A percentile compares a stretch with the other conserved stretches of the same genome.
These are phyloP conservation scores for Alectoris magna DNA, from an alignment of 2,797 vertebrate species.

Conservation along the genomic window DNA sequence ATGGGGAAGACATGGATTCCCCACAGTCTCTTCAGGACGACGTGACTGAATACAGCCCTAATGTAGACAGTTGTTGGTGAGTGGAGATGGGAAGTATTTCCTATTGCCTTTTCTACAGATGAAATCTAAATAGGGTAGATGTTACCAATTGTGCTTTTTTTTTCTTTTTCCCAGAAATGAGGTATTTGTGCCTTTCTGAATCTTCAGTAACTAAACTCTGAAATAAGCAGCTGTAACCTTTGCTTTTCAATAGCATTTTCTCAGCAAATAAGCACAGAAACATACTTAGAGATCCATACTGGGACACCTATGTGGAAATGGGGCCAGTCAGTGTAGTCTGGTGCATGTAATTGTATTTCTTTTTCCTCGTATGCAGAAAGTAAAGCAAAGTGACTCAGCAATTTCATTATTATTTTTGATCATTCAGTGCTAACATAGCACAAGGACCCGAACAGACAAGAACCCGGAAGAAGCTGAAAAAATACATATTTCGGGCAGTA, in stretches of 20 bases:
- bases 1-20: slow-evolving; percentile 84
- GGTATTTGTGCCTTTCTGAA: background rate
- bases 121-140: background rate
- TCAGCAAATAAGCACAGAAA: background rate
- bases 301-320: rapidly evolving
- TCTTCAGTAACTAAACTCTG: background rate
- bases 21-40: slow-evolving; percentile 83
- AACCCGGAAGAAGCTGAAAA: slow-evolving; percentile 77
- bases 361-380: background rate
- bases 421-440: slow-evolving; percentile 64
- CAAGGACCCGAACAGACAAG: slow-evolving; percentile 70
- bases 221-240: background rate
- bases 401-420: background rate
- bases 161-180: background rate
- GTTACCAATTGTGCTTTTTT: background rate
- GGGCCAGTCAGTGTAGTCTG: rapidly evolving
- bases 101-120: background rate
- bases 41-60: slow-evolving; percentile 79
- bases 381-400: background rate
- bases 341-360: background rate
- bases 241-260: background rate
- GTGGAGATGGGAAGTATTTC: background rate
- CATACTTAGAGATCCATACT: background rate
- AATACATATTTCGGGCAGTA: slow-evolving; percentile 75
- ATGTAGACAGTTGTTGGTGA: slow-evolving; percentile 77